Evolutionary conservation across 2,888 invertebrate species (phyloP).

Genomic region (Parnassius glacialis): DNA sequence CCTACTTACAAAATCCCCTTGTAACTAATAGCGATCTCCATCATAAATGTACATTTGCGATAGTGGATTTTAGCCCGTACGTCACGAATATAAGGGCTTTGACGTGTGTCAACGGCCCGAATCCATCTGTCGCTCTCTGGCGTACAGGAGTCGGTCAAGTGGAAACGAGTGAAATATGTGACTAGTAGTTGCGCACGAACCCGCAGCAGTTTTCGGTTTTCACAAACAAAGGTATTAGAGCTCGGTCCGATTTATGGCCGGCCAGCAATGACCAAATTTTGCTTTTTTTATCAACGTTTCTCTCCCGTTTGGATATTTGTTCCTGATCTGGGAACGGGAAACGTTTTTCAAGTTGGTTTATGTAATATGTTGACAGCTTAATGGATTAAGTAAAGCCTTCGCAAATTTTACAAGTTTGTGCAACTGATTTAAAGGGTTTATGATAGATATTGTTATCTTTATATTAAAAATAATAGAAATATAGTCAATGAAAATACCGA

Average conservation of each 20-base stretch:
- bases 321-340: constrained; percentile 26
- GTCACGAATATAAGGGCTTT: constrained; percentile 16
- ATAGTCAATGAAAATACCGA: too few relatives aligned
- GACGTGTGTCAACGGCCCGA: constrained; percentile 26
- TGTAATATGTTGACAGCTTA: constrained; percentile 27
- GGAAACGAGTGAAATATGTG: constrained; percentile 47
- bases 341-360: constrained; percentile 24
- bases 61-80: constrained; percentile 19
- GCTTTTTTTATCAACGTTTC: constrained; percentile 22
- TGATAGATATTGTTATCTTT: too few relatives aligned
- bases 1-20: constrained; percentile 26
- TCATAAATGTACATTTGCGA: constrained; percentile 30
- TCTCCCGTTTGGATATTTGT: constrained; percentile 26
- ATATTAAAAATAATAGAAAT: too few relatives aligned
- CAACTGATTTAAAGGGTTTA: neutral
- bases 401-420: neutral
- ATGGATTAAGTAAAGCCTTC: constrained; percentile 19
- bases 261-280: constrained; percentile 41
- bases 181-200: constrained; percentile 53
- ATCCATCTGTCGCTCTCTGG: constrained; percentile 31
- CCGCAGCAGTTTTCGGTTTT: constrained; percentile 70
- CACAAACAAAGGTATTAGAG: constrained; percentile 77
- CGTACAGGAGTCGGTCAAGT: constrained; percentile 26
- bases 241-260: constrained; percentile 64
- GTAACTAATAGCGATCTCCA: constrained; percentile 26